A percentile compares a stretch with the other conserved stretches of the same genome.
phyloP scores from a whole-genome alignment of 2,888 invertebrate genomes.

The Microdon myrmicae region DNA sequence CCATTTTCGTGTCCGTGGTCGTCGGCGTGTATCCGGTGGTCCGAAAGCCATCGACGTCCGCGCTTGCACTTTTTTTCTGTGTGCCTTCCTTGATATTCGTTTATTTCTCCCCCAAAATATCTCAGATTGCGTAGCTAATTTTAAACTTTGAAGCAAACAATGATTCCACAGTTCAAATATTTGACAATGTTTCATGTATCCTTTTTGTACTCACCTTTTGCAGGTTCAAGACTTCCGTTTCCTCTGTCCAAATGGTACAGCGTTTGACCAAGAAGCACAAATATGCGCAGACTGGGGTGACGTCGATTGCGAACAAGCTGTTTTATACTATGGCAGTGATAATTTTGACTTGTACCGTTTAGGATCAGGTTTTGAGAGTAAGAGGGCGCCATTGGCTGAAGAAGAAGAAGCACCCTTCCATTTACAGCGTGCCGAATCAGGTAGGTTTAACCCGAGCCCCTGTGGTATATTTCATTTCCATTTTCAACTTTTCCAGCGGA shows the following conservation, averaged over 20 bases:
- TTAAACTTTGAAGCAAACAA: too few species aligned
- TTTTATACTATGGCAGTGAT: slow-evolving; percentile 82
- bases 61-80: too few species aligned
- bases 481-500: slow-evolving; percentile 55
- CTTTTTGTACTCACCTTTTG: slow-evolving; percentile 49
- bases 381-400: slow-evolving; percentile 70
- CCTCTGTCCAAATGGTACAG: slow-evolving; percentile 88
- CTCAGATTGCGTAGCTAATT: too few species aligned
- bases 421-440: slow-evolving; percentile 77
- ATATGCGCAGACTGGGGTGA: slow-evolving; percentile 93
- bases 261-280: slow-evolving; percentile 91
- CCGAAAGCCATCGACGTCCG: too few species aligned
- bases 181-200: background rate
- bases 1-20: too few species aligned
- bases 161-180: background rate
- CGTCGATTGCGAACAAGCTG: slow-evolving; percentile 85
- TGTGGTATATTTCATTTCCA: background rate
- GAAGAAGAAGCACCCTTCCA: slow-evolving; percentile 80
- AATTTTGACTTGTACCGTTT: slow-evolving; percentile 87
- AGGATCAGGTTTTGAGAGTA: slow-evolving; percentile 79
- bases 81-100: too few species aligned
- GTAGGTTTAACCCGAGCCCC: slow-evolving; percentile 65
- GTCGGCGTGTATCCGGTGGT: too few species aligned
- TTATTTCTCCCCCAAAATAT: too few species aligned
- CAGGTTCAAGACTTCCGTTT: slow-evolving; percentile 85